Percentiles rank a stretch among this genome's conserved stretches.
Evolutionary conservation across 2,113 vertebrate genomes (phyloP).

Genomic region (Leptobrachium ailaonicum): DNA sequence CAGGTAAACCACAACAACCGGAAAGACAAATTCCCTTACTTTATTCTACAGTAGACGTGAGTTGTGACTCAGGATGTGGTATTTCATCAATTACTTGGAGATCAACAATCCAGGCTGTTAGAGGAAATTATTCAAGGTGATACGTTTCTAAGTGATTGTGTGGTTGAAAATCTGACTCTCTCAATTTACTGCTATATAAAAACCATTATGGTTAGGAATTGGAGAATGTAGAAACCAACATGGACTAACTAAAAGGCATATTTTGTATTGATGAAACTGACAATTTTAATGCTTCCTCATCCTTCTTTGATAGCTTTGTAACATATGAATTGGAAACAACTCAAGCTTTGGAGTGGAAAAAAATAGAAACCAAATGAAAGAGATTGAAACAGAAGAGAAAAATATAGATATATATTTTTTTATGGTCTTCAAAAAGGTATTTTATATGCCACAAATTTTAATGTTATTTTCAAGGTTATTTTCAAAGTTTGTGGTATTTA

Average conservation of each 20-base stretch:
- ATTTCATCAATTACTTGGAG: constrained; percentile 20
- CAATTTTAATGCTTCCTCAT: background rate
- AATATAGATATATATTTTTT: background rate
- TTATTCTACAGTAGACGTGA: background rate
- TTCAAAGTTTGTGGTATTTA: no score
- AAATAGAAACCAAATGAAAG: background rate
- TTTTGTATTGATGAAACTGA: background rate
- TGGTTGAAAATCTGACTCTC: constrained; percentile 18
- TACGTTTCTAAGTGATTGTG: background rate
- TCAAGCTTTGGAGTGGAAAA: background rate
- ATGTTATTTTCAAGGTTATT: no score
- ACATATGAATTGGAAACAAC: background rate
- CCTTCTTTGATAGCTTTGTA: background rate
- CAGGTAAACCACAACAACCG: no score
- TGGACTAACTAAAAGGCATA: background rate
- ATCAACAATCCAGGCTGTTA: constrained; percentile 23
- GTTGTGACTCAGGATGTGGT: background rate
- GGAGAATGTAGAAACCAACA: background rate
- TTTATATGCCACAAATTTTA: no score
- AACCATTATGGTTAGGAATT: constrained; percentile 6
- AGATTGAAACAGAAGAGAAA: background rate
- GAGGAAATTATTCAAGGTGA: constrained; percentile 9
- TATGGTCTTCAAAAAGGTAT: no score
- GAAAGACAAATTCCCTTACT: background rate
- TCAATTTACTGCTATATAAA: background rate